These are phyloP conservation scores for Leiothrix lutea DNA, from an alignment of 2,113 vertebrate species.

Conservation along the genomic window DNA sequence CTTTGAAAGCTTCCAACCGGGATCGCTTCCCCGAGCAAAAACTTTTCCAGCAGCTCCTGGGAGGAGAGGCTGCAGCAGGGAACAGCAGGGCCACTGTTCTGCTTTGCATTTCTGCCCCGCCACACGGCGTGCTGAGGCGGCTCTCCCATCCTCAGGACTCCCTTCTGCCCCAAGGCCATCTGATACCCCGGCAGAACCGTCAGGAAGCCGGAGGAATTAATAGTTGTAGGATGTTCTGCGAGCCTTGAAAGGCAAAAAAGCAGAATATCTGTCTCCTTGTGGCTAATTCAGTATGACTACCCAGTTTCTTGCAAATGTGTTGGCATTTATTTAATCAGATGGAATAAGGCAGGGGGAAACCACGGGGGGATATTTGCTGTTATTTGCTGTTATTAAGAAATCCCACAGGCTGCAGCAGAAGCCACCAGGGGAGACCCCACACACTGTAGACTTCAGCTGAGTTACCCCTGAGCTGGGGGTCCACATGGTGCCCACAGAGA, in stretches of 20 bases:
- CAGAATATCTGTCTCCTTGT: not conserved
- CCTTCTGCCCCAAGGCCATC: not conserved
- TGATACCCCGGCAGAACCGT: not conserved
- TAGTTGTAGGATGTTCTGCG: not conserved
- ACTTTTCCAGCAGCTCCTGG: not conserved
- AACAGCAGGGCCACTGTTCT: not conserved
- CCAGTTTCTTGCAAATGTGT: not conserved
- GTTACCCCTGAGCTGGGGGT: not conserved
- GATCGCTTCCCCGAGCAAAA: not conserved
- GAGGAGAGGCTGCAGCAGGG: not conserved
- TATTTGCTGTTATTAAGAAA: not conserved
- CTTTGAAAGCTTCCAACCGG: conserved; percentile 7
- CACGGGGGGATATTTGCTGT: not conserved
- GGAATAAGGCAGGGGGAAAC: not conserved
- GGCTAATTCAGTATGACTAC: not conserved
- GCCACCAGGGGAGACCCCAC: not conserved
- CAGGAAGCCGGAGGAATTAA: not conserved
- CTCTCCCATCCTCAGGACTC: not conserved
- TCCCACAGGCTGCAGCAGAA: not conserved
- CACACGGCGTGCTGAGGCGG: not conserved
- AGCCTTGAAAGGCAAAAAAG: not conserved
- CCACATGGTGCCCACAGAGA: accelerated
- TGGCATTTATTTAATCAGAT: conserved; percentile 51
- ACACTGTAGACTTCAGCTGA: accelerated
- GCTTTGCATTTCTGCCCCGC: not conserved